These are phyloP conservation scores for Sitophilus oryzae DNA, from an alignment of 1,140 invertebrate genomes.

Conservation along the genomic window DNA sequence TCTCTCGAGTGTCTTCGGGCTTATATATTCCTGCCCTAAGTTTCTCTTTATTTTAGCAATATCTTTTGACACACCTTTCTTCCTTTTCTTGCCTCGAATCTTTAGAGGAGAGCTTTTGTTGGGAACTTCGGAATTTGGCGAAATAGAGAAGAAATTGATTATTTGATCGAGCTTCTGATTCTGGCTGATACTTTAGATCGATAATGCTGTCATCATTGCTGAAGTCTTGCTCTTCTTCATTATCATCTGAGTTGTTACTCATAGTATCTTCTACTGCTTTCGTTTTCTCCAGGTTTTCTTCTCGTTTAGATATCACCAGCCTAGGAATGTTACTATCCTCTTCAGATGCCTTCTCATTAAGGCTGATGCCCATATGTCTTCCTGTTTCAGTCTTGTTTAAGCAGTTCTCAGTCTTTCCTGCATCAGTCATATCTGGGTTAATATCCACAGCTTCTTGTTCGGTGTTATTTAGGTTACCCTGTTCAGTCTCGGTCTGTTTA, in stretches of 20 bases:
- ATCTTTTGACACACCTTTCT: too few species aligned
- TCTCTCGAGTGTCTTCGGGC: too few species aligned
- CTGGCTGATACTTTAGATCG: constrained; percentile 1
- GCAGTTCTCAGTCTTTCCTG: constrained; percentile 1
- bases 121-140: neutral
- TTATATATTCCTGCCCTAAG: too few species aligned
- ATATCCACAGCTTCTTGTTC: constrained; percentile 3
- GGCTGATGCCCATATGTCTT: constrained; percentile 2
- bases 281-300: constrained; percentile 2
- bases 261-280: constrained; percentile 1
- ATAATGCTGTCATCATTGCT: constrained; percentile 4
- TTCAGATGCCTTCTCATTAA: neutral
- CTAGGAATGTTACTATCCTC: constrained; percentile 3
- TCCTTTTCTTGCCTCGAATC: too few species aligned
- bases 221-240: constrained; percentile 1
- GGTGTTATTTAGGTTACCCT: neutral
- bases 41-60: too few species aligned
- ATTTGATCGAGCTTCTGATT: constrained; percentile 1
- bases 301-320: constrained; percentile 3
- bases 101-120: too few species aligned
- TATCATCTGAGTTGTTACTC: constrained; percentile 5
- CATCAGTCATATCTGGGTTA: constrained; percentile 4
- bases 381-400: neutral
- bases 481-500: neutral
- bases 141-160: neutral